A percentile compares a stretch with the other conserved stretches of the same genome.
These are phyloP conservation scores for Serinus canaria DNA, from an alignment of 2,113 vertebrate genomes.

Conservation along the genomic window DNA sequence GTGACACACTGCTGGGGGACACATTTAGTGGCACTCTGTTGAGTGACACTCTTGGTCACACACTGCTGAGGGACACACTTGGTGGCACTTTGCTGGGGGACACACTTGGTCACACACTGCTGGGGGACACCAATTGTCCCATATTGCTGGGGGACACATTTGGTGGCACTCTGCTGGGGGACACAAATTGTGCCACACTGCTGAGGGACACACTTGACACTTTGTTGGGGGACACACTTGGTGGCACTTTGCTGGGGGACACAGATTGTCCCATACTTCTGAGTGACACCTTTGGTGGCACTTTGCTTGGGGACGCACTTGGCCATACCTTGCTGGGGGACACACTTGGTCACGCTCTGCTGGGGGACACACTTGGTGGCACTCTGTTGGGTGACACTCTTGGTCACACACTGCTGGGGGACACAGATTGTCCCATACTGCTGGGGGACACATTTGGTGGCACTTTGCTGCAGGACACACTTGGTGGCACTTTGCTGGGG, in stretches of 20 bases:
- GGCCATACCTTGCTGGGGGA: rapidly evolving
- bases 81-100: neutral
- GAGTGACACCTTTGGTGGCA: neutral
- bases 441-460: rapidly evolving
- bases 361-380: neutral
- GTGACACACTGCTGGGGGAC: neutral
- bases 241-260: rapidly evolving
- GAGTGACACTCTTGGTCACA: neutral
- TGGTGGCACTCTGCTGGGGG: neutral
- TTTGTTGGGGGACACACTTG: rapidly evolving
- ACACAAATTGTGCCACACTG: neutral
- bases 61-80: neutral
- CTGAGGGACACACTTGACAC: neutral
- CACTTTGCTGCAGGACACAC: too few species aligned
- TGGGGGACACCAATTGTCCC: neutral
- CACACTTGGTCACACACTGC: neutral
- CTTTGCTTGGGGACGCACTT: neutral
- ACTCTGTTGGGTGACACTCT: neutral
- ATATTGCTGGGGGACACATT: neutral
- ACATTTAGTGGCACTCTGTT: neutral
- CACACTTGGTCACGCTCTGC: neutral
- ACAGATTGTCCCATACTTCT: rapidly evolving
- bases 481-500: neutral
- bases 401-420: neutral
- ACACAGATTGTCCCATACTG: rapidly evolving